phyloP scores from a whole-genome alignment of 2,888 invertebrate species.

The Myopa testacea region DNA sequence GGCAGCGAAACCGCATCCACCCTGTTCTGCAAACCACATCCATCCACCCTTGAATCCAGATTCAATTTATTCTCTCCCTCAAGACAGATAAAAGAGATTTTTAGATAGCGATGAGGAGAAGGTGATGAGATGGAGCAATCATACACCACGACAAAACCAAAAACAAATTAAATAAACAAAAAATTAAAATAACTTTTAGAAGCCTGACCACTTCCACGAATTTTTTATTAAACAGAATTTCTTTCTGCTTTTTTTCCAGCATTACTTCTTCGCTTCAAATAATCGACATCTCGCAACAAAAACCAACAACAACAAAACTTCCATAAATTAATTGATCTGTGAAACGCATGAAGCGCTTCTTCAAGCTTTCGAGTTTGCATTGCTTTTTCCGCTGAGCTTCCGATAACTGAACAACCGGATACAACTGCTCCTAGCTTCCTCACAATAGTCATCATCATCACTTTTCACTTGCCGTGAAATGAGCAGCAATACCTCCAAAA shows the following conservation, averaged over 20 bases:
- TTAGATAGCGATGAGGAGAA: too few relatives aligned
- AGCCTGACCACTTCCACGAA: too few relatives aligned
- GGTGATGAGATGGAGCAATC: too few relatives aligned
- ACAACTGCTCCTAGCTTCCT: conserved; percentile 20
- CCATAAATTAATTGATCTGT: neutral
- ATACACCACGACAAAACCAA: too few relatives aligned
- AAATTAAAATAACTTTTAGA: too few relatives aligned
- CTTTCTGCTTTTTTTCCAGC: conserved; percentile 29
- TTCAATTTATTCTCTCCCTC: too few relatives aligned
- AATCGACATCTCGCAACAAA: neutral
- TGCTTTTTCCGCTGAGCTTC: neutral
- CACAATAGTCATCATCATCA: neutral
- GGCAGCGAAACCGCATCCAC: too few relatives aligned
- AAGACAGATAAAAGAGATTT: too few relatives aligned
- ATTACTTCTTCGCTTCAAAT: conserved; percentile 27
- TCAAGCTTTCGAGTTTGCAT: neutral
- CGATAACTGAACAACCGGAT: neutral
- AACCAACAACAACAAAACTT: conserved; percentile 31
- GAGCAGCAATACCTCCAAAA: conserved; percentile 39
- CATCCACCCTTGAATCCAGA: too few relatives aligned
- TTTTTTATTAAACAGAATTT: too few relatives aligned
- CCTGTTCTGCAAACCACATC: too few relatives aligned
- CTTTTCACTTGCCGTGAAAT: neutral
- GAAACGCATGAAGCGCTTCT: neutral
- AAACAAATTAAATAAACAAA: too few relatives aligned